Conservation (phyloP, 2,888 invertebrate species). For the Drosophila pegasa region DNA sequence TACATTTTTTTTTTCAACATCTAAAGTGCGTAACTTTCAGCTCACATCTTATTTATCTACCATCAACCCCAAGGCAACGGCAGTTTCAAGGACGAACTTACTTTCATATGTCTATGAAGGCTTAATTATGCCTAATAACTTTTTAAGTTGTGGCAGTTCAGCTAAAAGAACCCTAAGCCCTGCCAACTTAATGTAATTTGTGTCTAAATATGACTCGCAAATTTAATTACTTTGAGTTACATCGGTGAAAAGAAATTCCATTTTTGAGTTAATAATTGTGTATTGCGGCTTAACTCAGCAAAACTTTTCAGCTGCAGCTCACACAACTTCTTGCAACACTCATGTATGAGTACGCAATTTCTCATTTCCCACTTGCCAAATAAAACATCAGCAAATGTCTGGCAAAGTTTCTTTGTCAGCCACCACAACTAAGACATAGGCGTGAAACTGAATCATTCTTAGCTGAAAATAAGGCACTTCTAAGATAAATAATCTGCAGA, state of each 20-base stretch:
- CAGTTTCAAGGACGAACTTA: background rate
- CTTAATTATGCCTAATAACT: background rate
- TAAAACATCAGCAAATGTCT: background rate
- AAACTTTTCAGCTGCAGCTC: background rate
- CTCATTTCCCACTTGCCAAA: background rate
- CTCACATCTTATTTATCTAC: background rate
- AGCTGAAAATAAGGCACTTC: background rate
- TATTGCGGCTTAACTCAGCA: background rate
- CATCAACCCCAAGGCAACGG: background rate
- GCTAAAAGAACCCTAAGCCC: conserved; percentile 6
- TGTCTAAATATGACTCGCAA: background rate
- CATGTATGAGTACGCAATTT: background rate
- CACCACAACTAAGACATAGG: background rate
- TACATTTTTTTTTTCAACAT: too few species aligned
- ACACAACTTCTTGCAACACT: background rate
- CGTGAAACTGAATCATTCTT: background rate
- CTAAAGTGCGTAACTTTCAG: conserved; percentile 10
- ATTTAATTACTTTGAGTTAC: conserved; percentile 6
- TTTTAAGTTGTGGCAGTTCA: background rate
- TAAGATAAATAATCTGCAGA: background rate
- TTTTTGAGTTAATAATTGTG: background rate
- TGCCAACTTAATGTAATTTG: background rate
- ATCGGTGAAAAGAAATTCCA: background rate
- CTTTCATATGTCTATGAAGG: background rate
- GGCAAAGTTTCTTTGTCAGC: background rate